Evolutionary conservation across 2,797 vertebrate species (phyloP), one percentile per base, ranked within the genome.

Genomic region (Knipowitschia caucasica): DNA sequence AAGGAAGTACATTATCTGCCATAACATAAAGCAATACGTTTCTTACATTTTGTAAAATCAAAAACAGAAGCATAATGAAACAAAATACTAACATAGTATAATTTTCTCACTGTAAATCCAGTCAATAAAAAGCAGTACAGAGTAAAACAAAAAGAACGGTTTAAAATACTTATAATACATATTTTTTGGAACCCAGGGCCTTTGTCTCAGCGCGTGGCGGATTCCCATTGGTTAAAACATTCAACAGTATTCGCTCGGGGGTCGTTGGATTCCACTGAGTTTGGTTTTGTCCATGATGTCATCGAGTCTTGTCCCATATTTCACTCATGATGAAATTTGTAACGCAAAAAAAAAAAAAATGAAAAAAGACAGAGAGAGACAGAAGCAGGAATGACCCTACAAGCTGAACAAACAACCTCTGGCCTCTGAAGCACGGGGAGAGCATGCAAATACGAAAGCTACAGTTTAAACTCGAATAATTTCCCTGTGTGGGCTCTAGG

Each of bases 1-100:
- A 87, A 83, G 74, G 83, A 84, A 81, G 77, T 24, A 80, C 68
- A 75, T 77, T 80, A 87, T 88, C 85, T 84, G 84, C 84, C 82
- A 79, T 85, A 82, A 86, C 81, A 87, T 85, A 88, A 89, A 89
- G 84, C 83, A 88, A 89, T 81, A 88, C 82, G 78, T 86, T 86
- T 89, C 84, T 83, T 84, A 90, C 87, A 92, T 91, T 91, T 92
- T 91, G 89, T 81, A 91, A 90, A 92, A 91, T 91, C 90, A 91
- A 92, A 91, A 92, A 92, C 90, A 89, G 87, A 91, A 88, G 88
- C 83, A 81, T 86, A 90, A 88, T 89, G 87, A 84, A 89, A 87
- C 82, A 85, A 92, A 92, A 92, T 92, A 92, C 91, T 92, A 92
- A 92, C 91, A 92, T 92, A 92, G 91, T 92, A 92, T 91, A 92